Conservation (phyloP, 2,113 vertebrate species). For the Piprites chloris region DNA sequence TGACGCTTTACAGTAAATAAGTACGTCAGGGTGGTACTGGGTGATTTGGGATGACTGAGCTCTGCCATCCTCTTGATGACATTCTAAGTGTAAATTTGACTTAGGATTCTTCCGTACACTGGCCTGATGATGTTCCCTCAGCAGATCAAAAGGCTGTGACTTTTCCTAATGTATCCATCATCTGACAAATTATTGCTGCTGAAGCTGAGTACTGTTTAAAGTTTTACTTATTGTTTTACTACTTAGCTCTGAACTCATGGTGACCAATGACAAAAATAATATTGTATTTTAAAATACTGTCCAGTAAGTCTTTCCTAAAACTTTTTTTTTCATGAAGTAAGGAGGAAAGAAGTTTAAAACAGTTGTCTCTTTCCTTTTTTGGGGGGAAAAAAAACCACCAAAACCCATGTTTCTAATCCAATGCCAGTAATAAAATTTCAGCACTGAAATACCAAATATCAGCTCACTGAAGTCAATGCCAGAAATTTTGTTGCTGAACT, state of each 20-base stretch:
- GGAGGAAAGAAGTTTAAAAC: not conserved
- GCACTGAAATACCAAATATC: not conserved
- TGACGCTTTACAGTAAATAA: not conserved
- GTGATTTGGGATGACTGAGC: not conserved
- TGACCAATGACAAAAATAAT: not conserved
- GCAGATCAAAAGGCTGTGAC: not conserved
- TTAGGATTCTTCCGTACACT: not conserved
- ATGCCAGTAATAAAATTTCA: not conserved
- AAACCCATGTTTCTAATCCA: not conserved
- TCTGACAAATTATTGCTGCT: not conserved
- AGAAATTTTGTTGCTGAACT: not conserved
- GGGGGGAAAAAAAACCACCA: rapidly evolving
- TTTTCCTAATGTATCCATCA: not conserved
- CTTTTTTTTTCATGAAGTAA: not conserved
- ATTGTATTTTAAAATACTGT: not conserved
- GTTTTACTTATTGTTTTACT: not conserved
- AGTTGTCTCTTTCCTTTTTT: not conserved
- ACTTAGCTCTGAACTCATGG: not conserved
- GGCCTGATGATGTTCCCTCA: not conserved
- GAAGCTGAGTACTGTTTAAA: not conserved
- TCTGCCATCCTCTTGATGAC: not conserved
- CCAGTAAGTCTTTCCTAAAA: not conserved
- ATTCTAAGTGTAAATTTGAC: not conserved
- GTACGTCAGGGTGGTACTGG: not conserved
- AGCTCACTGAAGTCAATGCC: not conserved